A percentile compares a stretch with the other conserved stretches of the same genome.
phyloP scores from a whole-genome alignment of 2,888 invertebrate genomes.

The Clistopyga incitator region DNA sequence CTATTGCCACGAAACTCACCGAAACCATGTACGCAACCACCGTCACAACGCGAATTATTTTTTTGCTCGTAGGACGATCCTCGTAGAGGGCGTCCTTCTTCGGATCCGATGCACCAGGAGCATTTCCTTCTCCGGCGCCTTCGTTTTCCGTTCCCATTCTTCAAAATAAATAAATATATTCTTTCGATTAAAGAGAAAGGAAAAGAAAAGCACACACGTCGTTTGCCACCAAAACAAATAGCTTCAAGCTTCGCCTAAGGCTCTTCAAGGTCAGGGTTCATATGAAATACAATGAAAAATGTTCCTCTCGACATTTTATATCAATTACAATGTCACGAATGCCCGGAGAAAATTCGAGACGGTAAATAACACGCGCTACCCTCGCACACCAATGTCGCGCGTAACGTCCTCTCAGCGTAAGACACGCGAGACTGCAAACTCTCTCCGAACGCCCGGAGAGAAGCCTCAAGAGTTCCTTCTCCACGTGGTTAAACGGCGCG shows the following conservation, averaged over 20 bases:
- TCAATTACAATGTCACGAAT: no score
- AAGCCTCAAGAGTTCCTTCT: conserved; percentile 70
- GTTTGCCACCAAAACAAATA: not conserved
- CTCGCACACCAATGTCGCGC: conserved; percentile 7
- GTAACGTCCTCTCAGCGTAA: conserved; percentile 63
- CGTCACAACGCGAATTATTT: conserved; percentile 89
- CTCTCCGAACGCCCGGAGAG: conserved; percentile 67
- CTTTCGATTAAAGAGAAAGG: not conserved
- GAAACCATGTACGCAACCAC: conserved; percentile 93
- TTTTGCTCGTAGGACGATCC: conserved; percentile 74
- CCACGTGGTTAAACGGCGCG: conserved; percentile 77
- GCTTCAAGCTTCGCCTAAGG: not conserved
- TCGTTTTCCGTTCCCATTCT: conserved; percentile 61
- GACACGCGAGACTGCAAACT: conserved; percentile 76
- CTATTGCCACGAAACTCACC: conserved; percentile 94
- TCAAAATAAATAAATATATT: not conserved
- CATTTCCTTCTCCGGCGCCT: conserved; percentile 36
- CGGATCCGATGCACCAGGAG: conserved; percentile 41
- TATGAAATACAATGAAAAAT: not conserved
- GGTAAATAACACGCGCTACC: not conserved
- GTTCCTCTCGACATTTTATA: conserved; percentile 48
- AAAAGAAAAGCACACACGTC: no score
- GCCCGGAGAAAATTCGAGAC: not conserved
- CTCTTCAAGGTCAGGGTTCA: conserved; percentile 2
- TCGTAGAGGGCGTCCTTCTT: conserved; percentile 77